Evolutionary conservation across 2,113 vertebrate species (phyloP).

Genomic region (Gymnarchus niloticus): DNA sequence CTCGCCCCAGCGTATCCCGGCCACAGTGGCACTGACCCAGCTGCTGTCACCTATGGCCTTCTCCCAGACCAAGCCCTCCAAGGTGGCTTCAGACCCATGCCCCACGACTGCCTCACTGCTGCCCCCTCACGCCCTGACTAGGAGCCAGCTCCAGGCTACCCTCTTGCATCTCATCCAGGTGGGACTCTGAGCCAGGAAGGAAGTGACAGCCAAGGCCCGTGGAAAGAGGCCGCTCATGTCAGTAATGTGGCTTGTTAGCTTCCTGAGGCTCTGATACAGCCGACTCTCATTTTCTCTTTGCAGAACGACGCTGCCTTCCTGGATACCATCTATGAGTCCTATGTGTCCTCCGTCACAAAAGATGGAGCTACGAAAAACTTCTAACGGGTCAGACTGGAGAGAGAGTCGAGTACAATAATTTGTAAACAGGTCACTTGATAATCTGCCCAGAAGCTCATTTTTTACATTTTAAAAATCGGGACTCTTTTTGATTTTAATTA

Average conservation of each 20-base stretch:
- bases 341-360: constrained; percentile 66
- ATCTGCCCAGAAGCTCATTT: constrained; percentile 7
- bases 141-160: constrained; percentile 76
- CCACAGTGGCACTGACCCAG: constrained; percentile 63
- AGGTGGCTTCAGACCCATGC: constrained; percentile 36
- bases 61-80: constrained; percentile 54
- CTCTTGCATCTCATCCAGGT: constrained; percentile 84
- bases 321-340: constrained; percentile 85
- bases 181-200: not conserved
- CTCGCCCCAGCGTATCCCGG: constrained; percentile 67
- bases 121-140: constrained; percentile 55
- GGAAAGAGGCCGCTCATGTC: no score
- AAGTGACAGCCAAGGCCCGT: not conserved
- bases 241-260: not conserved
- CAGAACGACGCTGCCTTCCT: constrained; percentile 87
- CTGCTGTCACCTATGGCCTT: constrained; percentile 84
- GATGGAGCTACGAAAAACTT: constrained; percentile 26
- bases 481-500: constrained; percentile 18
- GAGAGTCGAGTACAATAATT: not conserved
- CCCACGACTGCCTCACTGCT: constrained; percentile 18
- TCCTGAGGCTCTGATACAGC: not conserved
- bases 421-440: not conserved
- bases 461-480: constrained; percentile 20
- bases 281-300: constrained; percentile 46
- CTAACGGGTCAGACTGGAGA: constrained; percentile 13